These are phyloP conservation scores for Sarcophaga subvicina DNA, from an alignment of 2,888 invertebrate genomes.

Conservation along the genomic window DNA sequence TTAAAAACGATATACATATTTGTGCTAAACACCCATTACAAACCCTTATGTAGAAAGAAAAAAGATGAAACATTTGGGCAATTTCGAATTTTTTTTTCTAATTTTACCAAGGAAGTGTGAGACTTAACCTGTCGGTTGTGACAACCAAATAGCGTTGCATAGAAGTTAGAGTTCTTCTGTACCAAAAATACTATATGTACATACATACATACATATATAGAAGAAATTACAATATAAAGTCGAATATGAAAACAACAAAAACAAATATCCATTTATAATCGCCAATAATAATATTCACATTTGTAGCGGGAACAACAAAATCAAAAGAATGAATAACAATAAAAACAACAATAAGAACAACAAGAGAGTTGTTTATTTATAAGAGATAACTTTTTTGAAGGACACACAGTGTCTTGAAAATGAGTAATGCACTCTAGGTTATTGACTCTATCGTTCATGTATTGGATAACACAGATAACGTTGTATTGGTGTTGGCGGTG, in stretches of 20 bases:
- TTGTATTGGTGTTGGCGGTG: conserved; percentile 43
- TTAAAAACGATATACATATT: too few species aligned
- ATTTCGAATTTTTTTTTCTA: too few species aligned
- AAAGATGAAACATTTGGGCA: too few species aligned
- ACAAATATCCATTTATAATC: conserved; percentile 14
- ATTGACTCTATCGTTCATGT: conserved; percentile 74
- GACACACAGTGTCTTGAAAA: conserved; percentile 80
- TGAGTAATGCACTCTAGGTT: conserved; percentile 80
- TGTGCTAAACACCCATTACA: too few species aligned
- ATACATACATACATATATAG: background rate
- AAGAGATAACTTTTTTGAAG: conserved; percentile 79
- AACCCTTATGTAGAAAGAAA: too few species aligned
- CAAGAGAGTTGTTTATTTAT: conserved; percentile 70
- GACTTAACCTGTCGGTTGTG: too few species aligned
- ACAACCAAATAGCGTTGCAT: too few species aligned
- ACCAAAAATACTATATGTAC: background rate
- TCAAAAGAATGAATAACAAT: conserved; percentile 48
- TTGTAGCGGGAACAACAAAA: conserved; percentile 38
- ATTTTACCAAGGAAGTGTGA: too few species aligned
- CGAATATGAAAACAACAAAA: background rate
- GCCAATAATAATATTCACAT: conserved; percentile 34
- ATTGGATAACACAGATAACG: conserved; percentile 29
- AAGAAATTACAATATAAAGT: background rate
- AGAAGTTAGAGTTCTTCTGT: too few species aligned
- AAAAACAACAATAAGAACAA: conserved; percentile 67